Evolutionary conservation across 2,113 vertebrate species (phyloP), one percentile per base, ranked within the genome.

Genomic region (Ornithorhynchus anatinus): DNA sequence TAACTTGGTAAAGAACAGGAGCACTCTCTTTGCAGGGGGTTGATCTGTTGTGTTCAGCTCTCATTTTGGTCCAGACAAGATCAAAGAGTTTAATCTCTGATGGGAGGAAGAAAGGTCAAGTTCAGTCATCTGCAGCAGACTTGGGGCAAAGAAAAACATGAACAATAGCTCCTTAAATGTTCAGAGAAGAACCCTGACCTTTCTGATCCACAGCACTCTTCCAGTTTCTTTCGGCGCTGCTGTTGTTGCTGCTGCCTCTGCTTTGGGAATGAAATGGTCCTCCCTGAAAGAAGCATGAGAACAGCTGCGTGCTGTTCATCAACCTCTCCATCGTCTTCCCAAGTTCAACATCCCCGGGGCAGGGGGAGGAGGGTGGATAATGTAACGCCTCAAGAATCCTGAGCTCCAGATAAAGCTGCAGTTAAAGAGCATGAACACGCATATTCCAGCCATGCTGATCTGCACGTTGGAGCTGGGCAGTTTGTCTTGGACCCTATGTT

Each of bases 21-120:
- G 76, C 79, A 82, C 85, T 81, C 50, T 82, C 61, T 72, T 54
- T 33, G 40, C 64, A 2, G 1, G 1, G 23, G 59, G 84, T 81
- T 84, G 82, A 85, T 86, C 80, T 72, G 75, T 84, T 84, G 85
- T 86, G 75, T 64, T 75, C 59, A 73, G 40, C 81, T 64, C 53
- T 64, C 69, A 78, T 78, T 78, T 75, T 80, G 84, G 76, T 85
- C 82, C 62, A 61, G 78, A 81, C 63, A 63, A 83, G 83, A 91
- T 90, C 89, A 92, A 91, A 90, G 89, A 78, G 86, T 84, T 87
- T 88, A 87, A 89, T 89, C 90, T 89, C 86, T 85, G 87, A 85
- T 68, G 82, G 77, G 51, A 83, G 82, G 63, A 68, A 82, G 82
- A n/a, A n/a, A n/a, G 77, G 77, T 80, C 73, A 84, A 84, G 73